A percentile compares a stretch with the other conserved stretches of the same genome.
These are phyloP conservation scores for Kuschelorhynchus macadamiae DNA, from an alignment of 2,888 invertebrate species.

Conservation along the genomic window DNA sequence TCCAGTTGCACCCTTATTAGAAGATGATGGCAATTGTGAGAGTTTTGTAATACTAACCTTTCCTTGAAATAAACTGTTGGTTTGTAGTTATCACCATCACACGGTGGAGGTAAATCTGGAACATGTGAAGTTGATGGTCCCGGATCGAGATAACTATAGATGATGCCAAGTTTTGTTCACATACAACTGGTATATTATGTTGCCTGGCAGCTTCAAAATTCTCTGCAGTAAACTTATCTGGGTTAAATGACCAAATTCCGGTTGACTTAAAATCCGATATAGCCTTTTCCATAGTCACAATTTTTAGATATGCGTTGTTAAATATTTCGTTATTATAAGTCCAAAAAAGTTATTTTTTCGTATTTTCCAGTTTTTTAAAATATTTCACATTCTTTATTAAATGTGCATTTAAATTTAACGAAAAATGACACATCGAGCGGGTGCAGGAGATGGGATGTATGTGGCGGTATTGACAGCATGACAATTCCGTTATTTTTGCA, in stretches of 20 bases:
- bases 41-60: slow-evolving; percentile 4
- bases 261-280: slow-evolving; percentile 3
- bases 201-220: slow-evolving; percentile 8
- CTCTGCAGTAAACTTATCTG: neutral
- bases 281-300: too few species aligned
- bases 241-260: slow-evolving; percentile 1
- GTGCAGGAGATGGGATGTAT: slow-evolving; percentile 2
- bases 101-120: neutral
- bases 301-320: slow-evolving; percentile 6
- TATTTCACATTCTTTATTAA: slow-evolving; percentile 4
- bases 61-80: neutral
- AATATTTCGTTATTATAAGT: neutral
- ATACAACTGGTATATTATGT: neutral
- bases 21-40: neutral
- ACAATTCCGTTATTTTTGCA: slow-evolving; percentile 3
- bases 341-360: slow-evolving; percentile 9
- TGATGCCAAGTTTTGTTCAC: neutral
- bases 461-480: slow-evolving; percentile 13
- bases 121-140: neutral
- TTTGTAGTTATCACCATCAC: neutral
- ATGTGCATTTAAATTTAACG: neutral
- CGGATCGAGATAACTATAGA: neutral
- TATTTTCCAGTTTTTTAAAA: slow-evolving; percentile 8
- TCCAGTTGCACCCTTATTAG: neutral
- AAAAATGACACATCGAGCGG: slow-evolving; percentile 8